These are phyloP conservation scores for Anarsia innoxiella DNA, from an alignment of 2,888 invertebrate species.

Conservation along the genomic window DNA sequence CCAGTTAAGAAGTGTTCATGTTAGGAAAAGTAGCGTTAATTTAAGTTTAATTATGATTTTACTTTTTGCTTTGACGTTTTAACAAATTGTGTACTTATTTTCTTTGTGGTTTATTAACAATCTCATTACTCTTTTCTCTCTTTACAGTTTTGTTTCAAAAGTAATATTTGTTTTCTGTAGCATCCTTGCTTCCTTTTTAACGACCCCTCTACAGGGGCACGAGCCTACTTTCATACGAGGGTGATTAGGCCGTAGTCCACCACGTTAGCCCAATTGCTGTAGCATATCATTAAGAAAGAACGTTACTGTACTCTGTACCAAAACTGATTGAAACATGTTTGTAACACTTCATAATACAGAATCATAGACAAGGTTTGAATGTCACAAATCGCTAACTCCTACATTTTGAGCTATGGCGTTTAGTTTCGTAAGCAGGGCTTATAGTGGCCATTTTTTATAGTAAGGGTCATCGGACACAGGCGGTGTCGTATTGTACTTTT, in stretches of 20 bases:
- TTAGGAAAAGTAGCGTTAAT: background rate
- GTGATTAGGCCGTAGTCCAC: too few species aligned
- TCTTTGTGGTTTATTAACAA: background rate
- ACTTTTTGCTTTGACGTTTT: background rate
- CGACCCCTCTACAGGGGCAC: background rate
- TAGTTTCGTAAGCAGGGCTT: constrained; percentile 54
- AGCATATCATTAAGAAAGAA: too few species aligned
- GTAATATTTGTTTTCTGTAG: background rate
- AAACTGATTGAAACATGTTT: background rate
- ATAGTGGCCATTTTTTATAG: constrained; percentile 63
- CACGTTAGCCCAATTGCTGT: too few species aligned
- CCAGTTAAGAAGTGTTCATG: constrained; percentile 24
- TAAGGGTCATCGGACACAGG: constrained; percentile 53
- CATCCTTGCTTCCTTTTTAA: background rate
- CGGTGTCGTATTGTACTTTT: constrained; percentile 48
- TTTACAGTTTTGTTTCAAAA: background rate
- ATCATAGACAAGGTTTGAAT: too few species aligned
- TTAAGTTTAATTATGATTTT: too few species aligned
- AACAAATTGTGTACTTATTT: background rate
- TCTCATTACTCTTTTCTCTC: background rate
- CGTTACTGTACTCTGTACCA: background rate
- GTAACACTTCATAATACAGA: background rate
- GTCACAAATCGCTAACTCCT: constrained; percentile 4
- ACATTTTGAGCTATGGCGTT: constrained; percentile 5
- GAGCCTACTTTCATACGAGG: too few species aligned